Percentiles rank a stretch among this genome's conserved stretches.
Evolutionary conservation across 92 coral and sea anemone species (phyloP).

Genomic region (Porites lobata): DNA sequence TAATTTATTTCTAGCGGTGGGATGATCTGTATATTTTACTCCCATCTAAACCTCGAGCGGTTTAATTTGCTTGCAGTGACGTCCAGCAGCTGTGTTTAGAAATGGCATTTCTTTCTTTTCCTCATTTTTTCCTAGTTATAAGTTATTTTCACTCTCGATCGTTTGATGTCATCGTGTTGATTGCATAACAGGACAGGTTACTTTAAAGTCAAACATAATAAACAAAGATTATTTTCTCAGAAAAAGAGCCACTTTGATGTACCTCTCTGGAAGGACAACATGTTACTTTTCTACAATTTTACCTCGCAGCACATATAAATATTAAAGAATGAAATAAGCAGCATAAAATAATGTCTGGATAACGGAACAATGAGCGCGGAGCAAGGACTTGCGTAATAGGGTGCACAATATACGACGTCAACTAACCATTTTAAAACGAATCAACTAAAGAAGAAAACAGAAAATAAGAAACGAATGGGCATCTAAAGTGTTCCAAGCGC

Average conservation of each 20-base stretch:
- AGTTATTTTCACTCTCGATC: too few relatives aligned
- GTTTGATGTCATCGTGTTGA: not conserved
- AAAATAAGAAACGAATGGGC: too few relatives aligned
- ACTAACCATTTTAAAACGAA: too few relatives aligned
- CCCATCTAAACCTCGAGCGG: too few relatives aligned
- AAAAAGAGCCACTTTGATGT: not conserved
- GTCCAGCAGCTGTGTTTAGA: not conserved
- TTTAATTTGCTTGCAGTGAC: not conserved
- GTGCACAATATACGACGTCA: too few relatives aligned
- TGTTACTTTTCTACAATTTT: not conserved
- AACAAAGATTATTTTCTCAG: not conserved
- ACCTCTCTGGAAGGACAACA: not conserved
- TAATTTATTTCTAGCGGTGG: too few relatives aligned
- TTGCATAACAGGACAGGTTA: constrained; percentile 10
- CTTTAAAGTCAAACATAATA: not conserved
- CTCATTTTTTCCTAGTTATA: too few relatives aligned
- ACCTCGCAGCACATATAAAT: not conserved
- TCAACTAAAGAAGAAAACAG: not conserved
- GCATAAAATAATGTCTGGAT: too few relatives aligned
- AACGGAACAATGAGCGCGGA: too few relatives aligned
- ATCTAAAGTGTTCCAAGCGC: not conserved
- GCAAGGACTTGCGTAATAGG: too few relatives aligned
- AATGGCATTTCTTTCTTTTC: not conserved
- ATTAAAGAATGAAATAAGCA: too few relatives aligned
- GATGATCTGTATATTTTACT: too few relatives aligned